phyloP scores from a whole-genome alignment of 2,113 vertebrate genomes.

The Emydura subglobosa region DNA sequence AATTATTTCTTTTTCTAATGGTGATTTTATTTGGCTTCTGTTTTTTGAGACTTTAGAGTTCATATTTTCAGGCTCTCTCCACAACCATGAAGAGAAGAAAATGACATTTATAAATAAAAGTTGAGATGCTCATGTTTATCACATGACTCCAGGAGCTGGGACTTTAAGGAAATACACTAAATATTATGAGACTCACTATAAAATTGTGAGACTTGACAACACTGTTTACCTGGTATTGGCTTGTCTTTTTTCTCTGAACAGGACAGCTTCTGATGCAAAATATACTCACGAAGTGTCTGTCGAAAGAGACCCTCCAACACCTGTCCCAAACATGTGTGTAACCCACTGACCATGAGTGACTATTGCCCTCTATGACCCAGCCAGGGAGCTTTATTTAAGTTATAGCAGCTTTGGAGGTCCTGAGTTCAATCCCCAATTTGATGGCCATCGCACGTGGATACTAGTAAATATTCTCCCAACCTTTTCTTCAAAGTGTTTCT shows the following conservation, averaged over 20 bases:
- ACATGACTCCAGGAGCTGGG: background rate
- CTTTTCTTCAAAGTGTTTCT: background rate
- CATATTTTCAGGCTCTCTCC: conserved; percentile 18
- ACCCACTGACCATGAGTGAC: background rate
- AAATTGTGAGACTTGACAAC: background rate
- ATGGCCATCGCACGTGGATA: fast-evolving
- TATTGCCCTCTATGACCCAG: background rate
- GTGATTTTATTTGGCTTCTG: background rate
- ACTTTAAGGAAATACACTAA: background rate
- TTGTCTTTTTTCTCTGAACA: background rate
- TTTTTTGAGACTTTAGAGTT: background rate
- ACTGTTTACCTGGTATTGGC: background rate
- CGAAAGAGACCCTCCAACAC: background rate
- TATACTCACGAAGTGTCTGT: background rate
- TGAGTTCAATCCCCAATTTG: background rate
- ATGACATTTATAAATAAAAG: conserved; percentile 11
- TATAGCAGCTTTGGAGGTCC: background rate
- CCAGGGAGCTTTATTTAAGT: background rate
- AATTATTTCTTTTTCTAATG: conserved; percentile 44
- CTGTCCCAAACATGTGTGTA: background rate
- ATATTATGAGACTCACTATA: background rate
- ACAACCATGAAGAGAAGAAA: conserved; percentile 6
- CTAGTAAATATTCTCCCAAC: background rate
- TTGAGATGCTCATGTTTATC: conserved; percentile 26
- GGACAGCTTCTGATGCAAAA: background rate